These are phyloP conservation scores for Drosophila sp. DNA, from an alignment of 1,140 invertebrate species.

Conservation along the genomic window DNA sequence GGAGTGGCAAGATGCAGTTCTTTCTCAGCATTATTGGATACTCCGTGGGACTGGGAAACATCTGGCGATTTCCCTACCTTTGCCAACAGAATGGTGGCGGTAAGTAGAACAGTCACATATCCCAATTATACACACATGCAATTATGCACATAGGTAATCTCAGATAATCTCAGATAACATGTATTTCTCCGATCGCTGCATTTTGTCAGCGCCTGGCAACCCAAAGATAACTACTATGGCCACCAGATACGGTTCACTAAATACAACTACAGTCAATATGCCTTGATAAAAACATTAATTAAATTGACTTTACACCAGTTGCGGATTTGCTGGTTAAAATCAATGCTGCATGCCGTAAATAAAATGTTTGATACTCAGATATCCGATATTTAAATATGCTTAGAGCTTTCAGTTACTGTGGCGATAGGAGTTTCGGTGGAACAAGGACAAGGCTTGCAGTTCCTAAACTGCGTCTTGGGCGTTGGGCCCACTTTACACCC, in stretches of 20 bases:
- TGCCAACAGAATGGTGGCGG: constrained; percentile 98
- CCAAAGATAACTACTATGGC: not conserved
- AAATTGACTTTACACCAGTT: constrained; percentile 14
- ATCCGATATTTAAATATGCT: too few species aligned
- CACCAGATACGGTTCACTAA: constrained; percentile 7
- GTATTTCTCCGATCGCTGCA: constrained; percentile 3
- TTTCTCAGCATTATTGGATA: constrained; percentile 96
- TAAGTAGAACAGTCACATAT: constrained; percentile 85
- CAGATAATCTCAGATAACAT: not conserved
- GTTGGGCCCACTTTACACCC: not conserved
- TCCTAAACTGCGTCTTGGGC: not conserved
- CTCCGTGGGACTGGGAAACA: constrained; percentile 95
- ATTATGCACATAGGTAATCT: not conserved
- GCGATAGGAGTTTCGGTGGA: not conserved
- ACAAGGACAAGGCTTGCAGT: not conserved
- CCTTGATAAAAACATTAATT: constrained; percentile 52
- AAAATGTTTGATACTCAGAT: too few species aligned
- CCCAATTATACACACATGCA: not conserved
- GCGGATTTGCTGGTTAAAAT: too few species aligned
- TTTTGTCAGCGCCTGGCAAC: constrained; percentile 1
- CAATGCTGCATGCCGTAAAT: too few species aligned
- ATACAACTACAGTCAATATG: constrained; percentile 22
- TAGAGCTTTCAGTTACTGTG: too few species aligned
- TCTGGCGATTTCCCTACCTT: constrained; percentile 97
- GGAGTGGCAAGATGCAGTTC: constrained; percentile 95